These are phyloP conservation scores for Leucopternis melanops DNA, from an alignment of 2,113 vertebrate species.

Conservation along the genomic window DNA sequence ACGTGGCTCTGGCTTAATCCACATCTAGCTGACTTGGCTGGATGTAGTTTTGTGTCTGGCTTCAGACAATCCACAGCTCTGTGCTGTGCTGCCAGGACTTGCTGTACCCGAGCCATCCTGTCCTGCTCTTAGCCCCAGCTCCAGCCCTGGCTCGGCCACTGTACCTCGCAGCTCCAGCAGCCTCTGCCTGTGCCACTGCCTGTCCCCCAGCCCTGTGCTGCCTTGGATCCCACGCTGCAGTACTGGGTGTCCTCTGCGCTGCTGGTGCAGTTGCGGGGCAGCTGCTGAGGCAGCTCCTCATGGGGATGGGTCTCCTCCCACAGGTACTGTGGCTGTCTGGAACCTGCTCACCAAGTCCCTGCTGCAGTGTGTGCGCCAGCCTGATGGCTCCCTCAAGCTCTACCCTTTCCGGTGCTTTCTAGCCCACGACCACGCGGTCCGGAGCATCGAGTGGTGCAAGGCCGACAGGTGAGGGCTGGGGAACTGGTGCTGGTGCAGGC, in stretches of 20 bases:
- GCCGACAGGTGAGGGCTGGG: constrained; percentile 67
- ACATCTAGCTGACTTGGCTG: neutral
- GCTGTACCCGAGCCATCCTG: neutral
- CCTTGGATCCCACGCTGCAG: accelerated
- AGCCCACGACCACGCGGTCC: constrained; percentile 84
- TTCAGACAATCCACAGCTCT: neutral
- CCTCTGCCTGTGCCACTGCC: neutral
- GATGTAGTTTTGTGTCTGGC: neutral
- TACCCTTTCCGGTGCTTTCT: constrained; percentile 85
- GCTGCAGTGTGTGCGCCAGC: constrained; percentile 77
- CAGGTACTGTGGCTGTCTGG: constrained; percentile 90
- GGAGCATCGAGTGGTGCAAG: constrained; percentile 88
- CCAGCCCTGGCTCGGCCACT: neutral
- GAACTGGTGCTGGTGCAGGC: too few species aligned
- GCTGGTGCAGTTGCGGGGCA: accelerated
- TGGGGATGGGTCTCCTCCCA: accelerated
- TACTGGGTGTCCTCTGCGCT: neutral
- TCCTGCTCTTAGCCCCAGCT: neutral
- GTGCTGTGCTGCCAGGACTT: neutral
- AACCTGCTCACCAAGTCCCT: constrained; percentile 83
- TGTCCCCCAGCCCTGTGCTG: accelerated
- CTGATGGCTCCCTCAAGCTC: constrained; percentile 72
- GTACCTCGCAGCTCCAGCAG: neutral
- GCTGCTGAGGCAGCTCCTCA: neutral
- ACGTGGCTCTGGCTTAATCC: neutral